Evolutionary conservation across 2,888 invertebrate species (phyloP).

Genomic region (Steinernema carpocapsae): DNA sequence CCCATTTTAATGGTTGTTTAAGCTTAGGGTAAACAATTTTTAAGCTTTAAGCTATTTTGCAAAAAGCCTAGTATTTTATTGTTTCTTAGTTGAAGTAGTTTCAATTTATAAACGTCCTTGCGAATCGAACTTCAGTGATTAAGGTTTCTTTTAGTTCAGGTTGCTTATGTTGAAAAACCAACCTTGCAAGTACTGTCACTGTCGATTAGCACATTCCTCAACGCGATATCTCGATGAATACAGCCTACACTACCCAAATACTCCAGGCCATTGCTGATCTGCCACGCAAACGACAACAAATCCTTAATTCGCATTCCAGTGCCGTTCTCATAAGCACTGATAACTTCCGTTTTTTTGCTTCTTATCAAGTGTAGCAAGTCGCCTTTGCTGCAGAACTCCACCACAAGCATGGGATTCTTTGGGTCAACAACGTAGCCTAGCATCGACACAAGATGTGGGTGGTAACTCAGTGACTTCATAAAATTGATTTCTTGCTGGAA

Average conservation of each 20-base stretch:
- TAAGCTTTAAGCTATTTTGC: too few species aligned
- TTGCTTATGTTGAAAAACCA: too few species aligned
- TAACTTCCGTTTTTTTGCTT: constrained; percentile 43
- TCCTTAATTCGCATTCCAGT: constrained; percentile 57
- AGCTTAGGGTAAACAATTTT: too few species aligned
- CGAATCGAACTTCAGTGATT: too few species aligned
- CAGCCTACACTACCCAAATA: constrained; percentile 61
- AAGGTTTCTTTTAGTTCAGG: too few species aligned
- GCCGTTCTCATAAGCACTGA: constrained; percentile 45
- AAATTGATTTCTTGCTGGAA: constrained; percentile 66
- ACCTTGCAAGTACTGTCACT: constrained; percentile 53
- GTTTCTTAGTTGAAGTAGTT: too few species aligned
- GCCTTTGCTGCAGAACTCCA: constrained; percentile 60
- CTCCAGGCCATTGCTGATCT: constrained; percentile 61
- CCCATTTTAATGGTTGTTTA: too few species aligned
- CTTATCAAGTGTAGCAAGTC: constrained; percentile 61
- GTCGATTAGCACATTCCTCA: constrained; percentile 61
- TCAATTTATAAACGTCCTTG: too few species aligned
- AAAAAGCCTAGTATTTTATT: too few species aligned
- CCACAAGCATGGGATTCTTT: constrained; percentile 56
- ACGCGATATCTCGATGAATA: constrained; percentile 63
- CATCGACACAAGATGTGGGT: constrained; percentile 63
- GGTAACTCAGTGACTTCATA: constrained; percentile 64
- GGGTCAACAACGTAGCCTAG: constrained; percentile 59
- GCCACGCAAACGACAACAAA: constrained; percentile 61